These are phyloP conservation scores for Drosophila putrida DNA, from an alignment of 2,888 invertebrate species.

Conservation along the genomic window DNA sequence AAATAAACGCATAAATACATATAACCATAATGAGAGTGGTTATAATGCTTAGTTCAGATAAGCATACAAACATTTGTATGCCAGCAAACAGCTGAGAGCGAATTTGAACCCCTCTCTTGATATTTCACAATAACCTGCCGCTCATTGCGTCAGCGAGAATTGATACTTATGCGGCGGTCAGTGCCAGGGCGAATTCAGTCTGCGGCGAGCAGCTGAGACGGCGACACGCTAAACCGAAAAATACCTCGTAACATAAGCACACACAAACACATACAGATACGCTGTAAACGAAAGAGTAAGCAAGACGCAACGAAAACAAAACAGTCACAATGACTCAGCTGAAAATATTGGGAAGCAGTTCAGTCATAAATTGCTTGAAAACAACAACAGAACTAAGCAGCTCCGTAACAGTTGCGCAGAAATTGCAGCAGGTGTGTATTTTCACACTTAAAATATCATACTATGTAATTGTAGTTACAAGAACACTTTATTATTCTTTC, in stretches of 20 bases:
- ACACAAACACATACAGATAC: not conserved
- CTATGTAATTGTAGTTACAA: not conserved
- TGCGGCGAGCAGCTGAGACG: slow-evolving; percentile 22
- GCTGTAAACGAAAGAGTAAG: not conserved
- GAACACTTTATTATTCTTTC: not conserved
- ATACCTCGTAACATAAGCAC: not conserved
- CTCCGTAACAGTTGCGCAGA: slow-evolving; percentile 19
- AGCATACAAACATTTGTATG: not conserved
- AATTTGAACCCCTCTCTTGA: not conserved
- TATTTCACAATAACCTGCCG: slow-evolving; percentile 11
- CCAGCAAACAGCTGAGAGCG: slow-evolving; percentile 2
- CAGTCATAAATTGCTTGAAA: slow-evolving; percentile 25
- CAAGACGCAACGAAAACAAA: slow-evolving; percentile 27
- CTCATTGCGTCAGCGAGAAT: slow-evolving; percentile 11
- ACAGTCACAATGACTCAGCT: slow-evolving; percentile 37
- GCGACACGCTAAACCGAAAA: slow-evolving; percentile 6
- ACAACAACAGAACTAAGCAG: slow-evolving; percentile 25
- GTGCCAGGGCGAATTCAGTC: slow-evolving; percentile 42
- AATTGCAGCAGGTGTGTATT: slow-evolving; percentile 34
- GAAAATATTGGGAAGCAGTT: slow-evolving; percentile 18
- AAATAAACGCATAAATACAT: not conserved
- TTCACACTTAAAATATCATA: not conserved
- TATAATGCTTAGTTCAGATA: not conserved
- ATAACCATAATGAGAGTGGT: not conserved
- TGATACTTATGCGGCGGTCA: slow-evolving; percentile 11